A percentile compares a stretch with the other conserved stretches of the same genome.
These are phyloP conservation scores for Pelodytes ibericus DNA, from an alignment of 2,797 vertebrate genomes.

Conservation along the genomic window DNA sequence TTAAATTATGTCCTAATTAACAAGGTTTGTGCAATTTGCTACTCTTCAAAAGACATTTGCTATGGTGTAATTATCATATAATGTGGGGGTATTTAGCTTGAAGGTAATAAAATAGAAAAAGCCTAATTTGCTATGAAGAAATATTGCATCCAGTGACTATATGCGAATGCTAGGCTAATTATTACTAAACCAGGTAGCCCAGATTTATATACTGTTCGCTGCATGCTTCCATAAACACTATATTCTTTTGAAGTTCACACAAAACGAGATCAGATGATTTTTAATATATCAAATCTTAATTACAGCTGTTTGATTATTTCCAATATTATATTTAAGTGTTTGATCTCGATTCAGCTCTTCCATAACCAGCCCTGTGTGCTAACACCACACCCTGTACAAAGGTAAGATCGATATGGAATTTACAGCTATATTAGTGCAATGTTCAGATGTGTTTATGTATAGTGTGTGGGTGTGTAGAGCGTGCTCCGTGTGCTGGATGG, in stretches of 20 bases:
- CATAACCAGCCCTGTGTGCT: background rate
- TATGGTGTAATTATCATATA: conserved; percentile 79
- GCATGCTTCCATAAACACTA: background rate
- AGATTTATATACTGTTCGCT: background rate
- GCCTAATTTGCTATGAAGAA: background rate
- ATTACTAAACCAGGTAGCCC: too few species aligned
- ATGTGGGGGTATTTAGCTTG: conserved; percentile 70
- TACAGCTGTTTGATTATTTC: background rate
- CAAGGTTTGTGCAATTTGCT: conserved; percentile 85
- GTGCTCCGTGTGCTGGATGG: too few species aligned
- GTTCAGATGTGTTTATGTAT: background rate
- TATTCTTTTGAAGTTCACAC: background rate
- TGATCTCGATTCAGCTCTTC: background rate
- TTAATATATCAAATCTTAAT: too few species aligned
- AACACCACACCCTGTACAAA: too few species aligned
- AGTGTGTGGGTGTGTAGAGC: background rate
- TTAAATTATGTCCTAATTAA: conserved; percentile 94
- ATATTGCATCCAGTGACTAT: too few species aligned
- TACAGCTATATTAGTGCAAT: background rate
- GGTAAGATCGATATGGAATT: background rate
- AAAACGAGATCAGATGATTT: too few species aligned
- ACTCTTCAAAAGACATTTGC: conserved; percentile 78
- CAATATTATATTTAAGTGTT: background rate
- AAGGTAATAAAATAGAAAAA: conserved; percentile 56
- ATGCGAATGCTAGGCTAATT: too few species aligned